Conservation (phyloP, 2,888 invertebrate genomes). For the Suillia variegata region DNA sequence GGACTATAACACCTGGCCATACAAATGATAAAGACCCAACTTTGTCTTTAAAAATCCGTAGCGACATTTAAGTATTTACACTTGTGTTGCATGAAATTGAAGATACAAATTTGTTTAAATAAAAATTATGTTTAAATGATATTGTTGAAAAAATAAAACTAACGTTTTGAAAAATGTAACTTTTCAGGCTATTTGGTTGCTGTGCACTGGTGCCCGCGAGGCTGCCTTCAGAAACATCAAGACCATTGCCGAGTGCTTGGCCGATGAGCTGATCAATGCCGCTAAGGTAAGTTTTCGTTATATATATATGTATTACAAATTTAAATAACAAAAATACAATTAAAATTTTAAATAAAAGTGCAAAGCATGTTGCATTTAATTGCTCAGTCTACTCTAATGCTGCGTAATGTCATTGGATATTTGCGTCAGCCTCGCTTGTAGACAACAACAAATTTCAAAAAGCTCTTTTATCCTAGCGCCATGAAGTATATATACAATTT, state of each 20-base stretch:
- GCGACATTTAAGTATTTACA: conserved; percentile 41
- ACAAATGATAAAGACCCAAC: conserved; percentile 8
- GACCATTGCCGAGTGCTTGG: conserved; percentile 99
- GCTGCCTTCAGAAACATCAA: conserved; percentile 99
- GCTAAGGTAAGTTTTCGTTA: conserved; percentile 76
- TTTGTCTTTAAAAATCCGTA: conserved; percentile 49
- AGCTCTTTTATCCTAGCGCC: conserved; percentile 29
- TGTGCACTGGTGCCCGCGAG: conserved; percentile 98
- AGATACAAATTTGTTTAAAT: conserved; percentile 33
- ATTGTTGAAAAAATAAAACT: no score
- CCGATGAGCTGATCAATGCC: conserved; percentile 99
- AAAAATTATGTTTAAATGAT: no score
- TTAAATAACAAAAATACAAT: no score
- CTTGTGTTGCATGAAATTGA: conserved; percentile 49
- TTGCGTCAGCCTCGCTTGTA: conserved; percentile 39
- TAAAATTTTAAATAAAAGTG: no score
- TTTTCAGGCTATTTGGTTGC: conserved; percentile 97
- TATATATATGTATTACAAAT: neutral
- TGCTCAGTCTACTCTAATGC: conserved; percentile 36
- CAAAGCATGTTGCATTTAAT: neutral
- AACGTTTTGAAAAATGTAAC: no score
- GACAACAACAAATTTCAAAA: conserved; percentile 31
- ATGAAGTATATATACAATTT: conserved; percentile 12
- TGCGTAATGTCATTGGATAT: conserved; percentile 22
- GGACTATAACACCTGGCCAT: conserved; percentile 40